These are phyloP conservation scores for Tor tambroides DNA, from an alignment of 2,113 vertebrate species.

Conservation along the genomic window DNA sequence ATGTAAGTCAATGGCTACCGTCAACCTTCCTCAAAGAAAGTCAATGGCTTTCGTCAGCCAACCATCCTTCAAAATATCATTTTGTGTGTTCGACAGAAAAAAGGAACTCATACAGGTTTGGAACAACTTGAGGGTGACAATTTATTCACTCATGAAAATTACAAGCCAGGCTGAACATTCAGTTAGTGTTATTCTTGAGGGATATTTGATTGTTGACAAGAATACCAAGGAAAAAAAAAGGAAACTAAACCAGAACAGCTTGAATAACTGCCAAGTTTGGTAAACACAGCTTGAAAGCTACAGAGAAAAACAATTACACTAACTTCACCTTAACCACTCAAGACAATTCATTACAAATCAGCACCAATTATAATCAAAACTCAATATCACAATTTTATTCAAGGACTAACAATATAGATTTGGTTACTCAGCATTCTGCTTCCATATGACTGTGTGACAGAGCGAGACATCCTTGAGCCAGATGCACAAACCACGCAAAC, in stretches of 20 bases:
- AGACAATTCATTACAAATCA: background rate
- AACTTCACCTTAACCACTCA: too few relatives aligned
- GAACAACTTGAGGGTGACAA: background rate
- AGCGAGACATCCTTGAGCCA: slow-evolving; percentile 28
- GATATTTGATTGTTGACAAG: background rate
- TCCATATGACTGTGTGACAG: background rate
- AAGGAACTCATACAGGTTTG: background rate
- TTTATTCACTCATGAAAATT: background rate
- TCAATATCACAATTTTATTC: background rate
- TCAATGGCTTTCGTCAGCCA: background rate
- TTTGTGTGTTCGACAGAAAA: background rate
- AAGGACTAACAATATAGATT: background rate
- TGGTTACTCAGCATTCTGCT: slow-evolving; percentile 27
- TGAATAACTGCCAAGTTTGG: background rate
- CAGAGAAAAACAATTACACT: too few relatives aligned
- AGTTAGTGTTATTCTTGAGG: background rate
- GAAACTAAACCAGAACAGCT: background rate
- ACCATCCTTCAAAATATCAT: too few relatives aligned
- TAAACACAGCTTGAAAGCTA: background rate
- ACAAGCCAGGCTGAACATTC: background rate
- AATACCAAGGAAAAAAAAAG: background rate
- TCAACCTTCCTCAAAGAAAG: background rate
- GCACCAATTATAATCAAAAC: background rate
- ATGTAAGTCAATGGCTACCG: too few relatives aligned
- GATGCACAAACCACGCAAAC: slow-evolving; percentile 14